These are phyloP conservation scores for Odontesthes bonariensis DNA, from an alignment of 2,113 vertebrate genomes.

Conservation along the genomic window DNA sequence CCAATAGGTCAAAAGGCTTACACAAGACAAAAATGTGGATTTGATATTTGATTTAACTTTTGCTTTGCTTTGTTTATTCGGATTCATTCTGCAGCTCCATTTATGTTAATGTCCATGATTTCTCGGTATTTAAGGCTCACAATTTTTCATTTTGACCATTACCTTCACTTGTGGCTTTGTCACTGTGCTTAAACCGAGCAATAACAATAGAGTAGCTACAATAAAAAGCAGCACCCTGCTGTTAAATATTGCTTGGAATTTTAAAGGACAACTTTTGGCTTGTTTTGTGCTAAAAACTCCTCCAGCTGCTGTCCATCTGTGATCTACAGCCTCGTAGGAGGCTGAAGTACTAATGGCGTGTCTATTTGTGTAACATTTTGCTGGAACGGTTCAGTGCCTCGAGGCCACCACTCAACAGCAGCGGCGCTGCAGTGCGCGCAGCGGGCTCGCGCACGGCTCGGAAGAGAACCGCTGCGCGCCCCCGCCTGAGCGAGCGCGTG, in stretches of 20 bases:
- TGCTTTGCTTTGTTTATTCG: slow-evolving; percentile 15
- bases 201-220: slow-evolving; percentile 10
- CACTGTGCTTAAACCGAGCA: not conserved
- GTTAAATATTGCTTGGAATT: slow-evolving; percentile 24
- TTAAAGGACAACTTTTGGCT: slow-evolving; percentile 47
- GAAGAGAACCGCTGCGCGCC: slow-evolving; percentile 62
- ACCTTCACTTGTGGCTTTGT: slow-evolving; percentile 3
- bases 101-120: slow-evolving; percentile 13
- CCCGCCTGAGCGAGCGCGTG: slow-evolving; percentile 34
- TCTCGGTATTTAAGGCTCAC: slow-evolving; percentile 4
- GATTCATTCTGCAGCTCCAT: slow-evolving; percentile 7
- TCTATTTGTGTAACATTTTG: slow-evolving; percentile 45
- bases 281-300: slow-evolving; percentile 18
- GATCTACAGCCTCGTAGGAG: slow-evolving; percentile 4
- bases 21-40: slow-evolving; percentile 13
- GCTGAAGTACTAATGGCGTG: slow-evolving; percentile 14
- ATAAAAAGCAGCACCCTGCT: slow-evolving; percentile 53
- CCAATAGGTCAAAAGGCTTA: slow-evolving; percentile 29
- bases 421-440: slow-evolving; percentile 72
- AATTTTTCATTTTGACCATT: slow-evolving; percentile 15
- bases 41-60: not conserved
- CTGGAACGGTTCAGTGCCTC: slow-evolving; percentile 37
- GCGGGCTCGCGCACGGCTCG: slow-evolving; percentile 61
- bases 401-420: slow-evolving; percentile 55
- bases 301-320: slow-evolving; percentile 68